Base-by-base conservation (phyloP, 1,140 invertebrate genomes). In the Phenacoccus solenopsis region DNA sequence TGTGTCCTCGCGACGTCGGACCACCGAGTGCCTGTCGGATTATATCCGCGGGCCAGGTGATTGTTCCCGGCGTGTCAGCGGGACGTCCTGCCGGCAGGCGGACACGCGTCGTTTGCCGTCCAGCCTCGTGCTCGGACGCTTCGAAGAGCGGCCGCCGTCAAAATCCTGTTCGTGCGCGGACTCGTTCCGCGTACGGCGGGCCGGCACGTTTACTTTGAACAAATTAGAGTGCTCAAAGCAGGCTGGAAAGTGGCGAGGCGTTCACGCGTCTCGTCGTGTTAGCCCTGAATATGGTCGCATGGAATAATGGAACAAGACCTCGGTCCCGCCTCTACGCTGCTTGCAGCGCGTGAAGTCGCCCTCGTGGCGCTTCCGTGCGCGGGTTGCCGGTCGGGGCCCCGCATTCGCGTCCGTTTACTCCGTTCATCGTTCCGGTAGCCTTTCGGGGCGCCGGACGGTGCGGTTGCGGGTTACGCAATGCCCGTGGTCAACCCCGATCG, bases 151-250 rank as follows among this genome's bases (percentile, higher is more conserved):
- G 80, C 80, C 77, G 77, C 79, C 78, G 79, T n/a, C 20, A 59
- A 22, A 24, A n/a, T 68, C 68, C 68, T 49, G 24, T 77, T 70
- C 78, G 75, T 77, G 79, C 77, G 77, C 79, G 78, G 80, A 61
- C 76, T 78, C 79, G 78, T 77, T 78, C n/a, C 38, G 78, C 74
- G 32, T 49, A 49, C 38, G 38, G 38, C 38, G 38, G 38, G 38
- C 82, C 83, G 83, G 82, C 82, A 84, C 83, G 80, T 84, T 86
- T 85, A 85, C 83, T 84, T 90, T 90, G 87, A 90, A 88, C 81
- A 89, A 89, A 89, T 89, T 87, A 88, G 85, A 88, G 86, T 87
- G 87, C 85, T 89, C 81, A 87, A 89, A 86, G 86, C 87, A 86
- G 84, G 87, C 85, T 49, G 12, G 38, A 49, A 49, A 49, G 16